phyloP scores from a whole-genome alignment of 2,797 vertebrate species.

The Peromyscus eremicus region DNA sequence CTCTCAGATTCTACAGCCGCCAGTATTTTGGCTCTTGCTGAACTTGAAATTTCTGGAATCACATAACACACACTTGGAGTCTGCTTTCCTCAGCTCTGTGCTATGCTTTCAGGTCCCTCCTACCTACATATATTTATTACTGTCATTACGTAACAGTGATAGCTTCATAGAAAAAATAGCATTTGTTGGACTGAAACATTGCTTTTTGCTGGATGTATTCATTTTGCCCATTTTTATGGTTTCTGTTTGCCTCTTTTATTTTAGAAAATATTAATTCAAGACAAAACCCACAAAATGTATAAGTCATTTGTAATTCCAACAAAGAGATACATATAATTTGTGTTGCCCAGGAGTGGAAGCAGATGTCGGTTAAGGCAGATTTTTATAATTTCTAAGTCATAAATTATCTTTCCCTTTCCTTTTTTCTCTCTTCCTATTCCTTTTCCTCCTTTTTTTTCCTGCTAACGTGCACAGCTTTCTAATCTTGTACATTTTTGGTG shows the following conservation, averaged over 20 bases:
- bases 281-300: slow-evolving; percentile 20
- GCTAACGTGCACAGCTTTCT: background rate
- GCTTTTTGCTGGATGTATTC: background rate
- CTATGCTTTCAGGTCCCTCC: background rate
- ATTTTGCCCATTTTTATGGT: background rate
- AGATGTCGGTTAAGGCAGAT: background rate
- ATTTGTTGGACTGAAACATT: background rate
- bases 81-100: background rate
- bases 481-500: background rate
- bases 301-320: background rate
- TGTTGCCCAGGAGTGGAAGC: background rate
- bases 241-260: slow-evolving; percentile 31
- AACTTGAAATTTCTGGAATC: background rate
- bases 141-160: background rate
- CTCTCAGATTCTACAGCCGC: no score
- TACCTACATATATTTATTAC: background rate
- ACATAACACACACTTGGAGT: fast-evolving
- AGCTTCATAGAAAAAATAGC: background rate
- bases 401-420: background rate
- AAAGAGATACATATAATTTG: background rate
- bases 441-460: background rate
- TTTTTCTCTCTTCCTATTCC: background rate
- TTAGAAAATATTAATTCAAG: slow-evolving; percentile 14
- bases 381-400: background rate
- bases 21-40: background rate